Evolutionary conservation across 1,140 invertebrate species (phyloP), one percentile per base, ranked within the genome.

Genomic region (Scaptodrosophila lebanonensis): DNA sequence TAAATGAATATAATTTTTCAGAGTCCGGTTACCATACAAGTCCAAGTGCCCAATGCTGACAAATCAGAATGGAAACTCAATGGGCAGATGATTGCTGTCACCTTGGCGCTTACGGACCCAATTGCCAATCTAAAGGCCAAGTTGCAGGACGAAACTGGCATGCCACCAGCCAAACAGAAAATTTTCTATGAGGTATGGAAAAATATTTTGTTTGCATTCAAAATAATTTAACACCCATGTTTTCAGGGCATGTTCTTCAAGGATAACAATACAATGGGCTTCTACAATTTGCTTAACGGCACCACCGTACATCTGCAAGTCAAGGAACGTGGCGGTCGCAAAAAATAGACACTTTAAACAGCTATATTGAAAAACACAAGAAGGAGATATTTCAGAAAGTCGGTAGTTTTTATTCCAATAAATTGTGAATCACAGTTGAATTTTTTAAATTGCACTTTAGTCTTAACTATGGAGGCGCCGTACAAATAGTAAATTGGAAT

Each of bases 141-240:
- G 77, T 91, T 99, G 50, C 94, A 97, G 77, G 95, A 99, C 69
- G 90, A 93, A 68, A 94, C 94, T 45, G 94, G 93, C 30, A 95
- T 99, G 91, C 96, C 97, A n/a, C 95, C 94, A 36, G 96, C 96
- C 44, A 99, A 99, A 88, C 98, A 99, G 88, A 99, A 99, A 88
- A 83, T 83, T 40, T 87, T 83, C 15, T 85, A 87, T 30, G 86
- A 87, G 67, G 84, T 86, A 50, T 57, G 16, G 15, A 16, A 5
- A 12, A 3, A 0, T 33, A n/a, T 16, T 6, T 0, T 39, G 1
- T 47, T 11, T 27, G 17, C 4, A 1, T 67, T 15, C 4, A 11
- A 13, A 3, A 7, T 4, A 30, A 0, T 4, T 9, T 25, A n/a
- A 1, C 63, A 65, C 63, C 66, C 63, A 60, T 66, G 64, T 83